A percentile compares a stretch with the other conserved stretches of the same genome.
Conservation (phyloP, 2,888 invertebrate genomes). For the Nymphalis c-album region DNA sequence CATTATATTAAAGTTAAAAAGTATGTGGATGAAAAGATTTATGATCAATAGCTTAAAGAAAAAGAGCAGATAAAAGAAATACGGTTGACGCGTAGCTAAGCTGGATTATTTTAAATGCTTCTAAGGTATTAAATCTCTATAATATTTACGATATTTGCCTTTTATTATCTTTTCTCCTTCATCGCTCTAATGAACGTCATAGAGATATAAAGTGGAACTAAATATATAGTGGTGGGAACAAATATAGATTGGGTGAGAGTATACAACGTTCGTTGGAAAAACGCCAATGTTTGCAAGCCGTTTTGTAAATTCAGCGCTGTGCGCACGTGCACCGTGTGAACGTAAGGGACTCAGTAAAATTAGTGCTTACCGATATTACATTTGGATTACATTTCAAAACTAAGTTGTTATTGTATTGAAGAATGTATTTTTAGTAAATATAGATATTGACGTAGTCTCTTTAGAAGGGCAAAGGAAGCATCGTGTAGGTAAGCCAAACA, state of each 20-base stretch:
- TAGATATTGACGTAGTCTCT: background rate
- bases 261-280: constrained; percentile 67
- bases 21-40: too few relatives aligned
- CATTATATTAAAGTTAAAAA: too few relatives aligned
- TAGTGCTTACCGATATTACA: background rate
- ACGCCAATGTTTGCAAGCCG: constrained; percentile 53
- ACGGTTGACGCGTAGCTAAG: too few relatives aligned
- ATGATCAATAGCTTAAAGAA: too few relatives aligned
- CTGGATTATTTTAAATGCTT: too few relatives aligned
- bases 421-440: background rate
- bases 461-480: background rate
- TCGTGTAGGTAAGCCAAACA: too few relatives aligned
- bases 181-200: constrained; percentile 37
- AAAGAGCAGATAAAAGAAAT: too few relatives aligned
- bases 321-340: background rate
- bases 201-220: constrained; percentile 37
- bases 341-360: constrained; percentile 1
- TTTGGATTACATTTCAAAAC: background rate
- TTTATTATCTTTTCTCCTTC: background rate
- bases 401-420: background rate
- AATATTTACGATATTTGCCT: background rate
- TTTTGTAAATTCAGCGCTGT: constrained; percentile 8
- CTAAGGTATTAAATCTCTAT: too few relatives aligned
- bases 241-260: constrained; percentile 67
- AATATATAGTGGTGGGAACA: constrained; percentile 40